A percentile compares a stretch with the other conserved stretches of the same genome.
phyloP scores from a whole-genome alignment of 2,888 invertebrate genomes.

The Drosophila percnosoma region DNA sequence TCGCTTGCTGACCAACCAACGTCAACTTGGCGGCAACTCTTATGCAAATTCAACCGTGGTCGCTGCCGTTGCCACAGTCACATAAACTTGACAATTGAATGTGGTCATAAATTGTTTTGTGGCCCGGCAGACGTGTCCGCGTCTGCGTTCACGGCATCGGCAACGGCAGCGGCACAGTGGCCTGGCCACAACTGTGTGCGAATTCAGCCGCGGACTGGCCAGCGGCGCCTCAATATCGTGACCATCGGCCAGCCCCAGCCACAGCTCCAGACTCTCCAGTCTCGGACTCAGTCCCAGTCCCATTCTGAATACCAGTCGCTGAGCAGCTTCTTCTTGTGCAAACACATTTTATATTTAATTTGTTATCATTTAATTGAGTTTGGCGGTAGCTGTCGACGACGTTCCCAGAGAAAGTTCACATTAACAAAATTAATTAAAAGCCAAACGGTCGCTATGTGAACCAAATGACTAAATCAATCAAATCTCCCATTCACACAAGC shows the following conservation, averaged over 20 bases:
- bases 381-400: conserved; percentile 63
- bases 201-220: conserved; percentile 66
- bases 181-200: conserved; percentile 54
- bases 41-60: conserved; percentile 71
- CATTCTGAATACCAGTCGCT: conserved; percentile 18
- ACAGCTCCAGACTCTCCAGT: neutral
- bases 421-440: conserved; percentile 61
- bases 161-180: conserved; percentile 45
- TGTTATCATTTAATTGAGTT: conserved; percentile 76
- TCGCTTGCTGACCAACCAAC: conserved; percentile 37
- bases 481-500: conserved; percentile 38
- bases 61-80: conserved; percentile 60
- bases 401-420: conserved; percentile 63
- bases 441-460: conserved; percentile 23
- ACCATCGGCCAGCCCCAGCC: conserved; percentile 46
- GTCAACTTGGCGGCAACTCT: conserved; percentile 56
- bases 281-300: conserved; percentile 2
- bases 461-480: conserved; percentile 59
- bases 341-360: conserved; percentile 55
- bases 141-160: conserved; percentile 27
- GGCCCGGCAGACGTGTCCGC: conserved; percentile 39
- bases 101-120: conserved; percentile 82
- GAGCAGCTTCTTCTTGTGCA: conserved; percentile 24
- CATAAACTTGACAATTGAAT: conserved; percentile 83
- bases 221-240: conserved; percentile 73